Base-by-base conservation (phyloP, 2,113 vertebrate genomes). In the Calyptomena viridis region DNA sequence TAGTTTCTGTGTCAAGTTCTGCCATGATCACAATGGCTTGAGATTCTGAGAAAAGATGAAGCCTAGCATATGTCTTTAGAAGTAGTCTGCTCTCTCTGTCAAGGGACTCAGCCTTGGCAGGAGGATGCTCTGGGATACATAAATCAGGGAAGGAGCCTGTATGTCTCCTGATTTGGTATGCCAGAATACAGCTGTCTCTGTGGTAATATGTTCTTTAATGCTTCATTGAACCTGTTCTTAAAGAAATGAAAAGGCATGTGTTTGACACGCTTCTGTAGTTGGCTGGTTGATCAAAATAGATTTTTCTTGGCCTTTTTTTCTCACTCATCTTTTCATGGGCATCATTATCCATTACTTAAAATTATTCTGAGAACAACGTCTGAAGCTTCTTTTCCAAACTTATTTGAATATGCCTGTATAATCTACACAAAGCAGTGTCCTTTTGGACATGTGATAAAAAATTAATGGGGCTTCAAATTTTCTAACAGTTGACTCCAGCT, bases 211-310 rank as follows among this genome's bases (percentile, higher is more conserved):
- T 96, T 97, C 96, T 97, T 97, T 97, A 97, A 98, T 97, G 97
- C 97, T 97, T 95, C 90, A 13, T 93, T 97, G 97, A 96, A 88
- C 86, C 58, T 91, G 81, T 82, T 97, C 95, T 94, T 80, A 67
- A 87, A 80, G 68, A 94, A 98, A 97, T 98, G 96, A 97, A 98
- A 98, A 98, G 96, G 87, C 94, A 96, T 96, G 92, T 96, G 85
- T 96, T 97, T 96, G 95, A 97, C 90, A 96, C 9, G 35, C 91
- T 97, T 94, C 63, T 75, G 59, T 71, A 96, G 93, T 89, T 74
- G 66, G 50, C 89, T 95, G 74, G 80, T 93, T 97, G 96, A 97
- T 97, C 87, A 97, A 97, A 97, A 97, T 77, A 96, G 73, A 96
- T 97, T 96, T 94, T 91, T 80, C 83, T 69, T 72, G 75, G 87